Conservation (phyloP, 53 echinoderm and acorn worm genomes). For the Echinometra lucunter region DNA sequence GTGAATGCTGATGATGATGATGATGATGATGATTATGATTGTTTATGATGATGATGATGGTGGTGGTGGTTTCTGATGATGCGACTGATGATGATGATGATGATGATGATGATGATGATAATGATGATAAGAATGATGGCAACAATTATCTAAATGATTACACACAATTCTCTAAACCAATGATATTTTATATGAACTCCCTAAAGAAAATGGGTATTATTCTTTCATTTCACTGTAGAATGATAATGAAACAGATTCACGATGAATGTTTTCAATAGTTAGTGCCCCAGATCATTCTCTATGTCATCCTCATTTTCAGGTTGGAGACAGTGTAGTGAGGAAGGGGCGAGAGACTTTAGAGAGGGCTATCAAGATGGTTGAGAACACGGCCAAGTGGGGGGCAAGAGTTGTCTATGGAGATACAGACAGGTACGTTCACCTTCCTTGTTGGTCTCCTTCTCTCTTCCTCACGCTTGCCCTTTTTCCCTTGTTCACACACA, state of each 20-base stretch:
- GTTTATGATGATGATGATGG: conserved; percentile 48
- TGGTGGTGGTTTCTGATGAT: conserved; percentile 42
- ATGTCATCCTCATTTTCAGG: conserved; percentile 65
- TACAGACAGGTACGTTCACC: conserved; percentile 88
- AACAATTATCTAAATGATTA: neutral
- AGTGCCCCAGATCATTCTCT: neutral
- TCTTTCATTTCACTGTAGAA: too few relatives aligned
- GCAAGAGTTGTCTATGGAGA: conserved; percentile 96
- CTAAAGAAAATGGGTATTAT: neutral
- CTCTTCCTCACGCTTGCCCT: neutral
- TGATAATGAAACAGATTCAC: too few relatives aligned
- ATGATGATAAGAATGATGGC: conserved; percentile 39
- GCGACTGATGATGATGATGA: conserved; percentile 49
- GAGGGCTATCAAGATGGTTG: conserved; percentile 87
- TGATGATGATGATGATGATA: conserved; percentile 54
- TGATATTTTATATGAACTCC: neutral
- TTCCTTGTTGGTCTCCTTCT: neutral
- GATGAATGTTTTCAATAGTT: neutral
- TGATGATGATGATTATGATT: conserved; percentile 37
- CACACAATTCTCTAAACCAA: neutral
- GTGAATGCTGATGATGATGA: conserved; percentile 27
- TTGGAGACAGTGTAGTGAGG: conserved; percentile 95
- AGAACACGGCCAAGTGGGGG: conserved; percentile 86
- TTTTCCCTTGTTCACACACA: too few relatives aligned
- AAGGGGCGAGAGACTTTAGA: conserved; percentile 96